These are phyloP conservation scores for Tricholaema leucomelas DNA, from an alignment of 2,113 vertebrate species.

Conservation along the genomic window DNA sequence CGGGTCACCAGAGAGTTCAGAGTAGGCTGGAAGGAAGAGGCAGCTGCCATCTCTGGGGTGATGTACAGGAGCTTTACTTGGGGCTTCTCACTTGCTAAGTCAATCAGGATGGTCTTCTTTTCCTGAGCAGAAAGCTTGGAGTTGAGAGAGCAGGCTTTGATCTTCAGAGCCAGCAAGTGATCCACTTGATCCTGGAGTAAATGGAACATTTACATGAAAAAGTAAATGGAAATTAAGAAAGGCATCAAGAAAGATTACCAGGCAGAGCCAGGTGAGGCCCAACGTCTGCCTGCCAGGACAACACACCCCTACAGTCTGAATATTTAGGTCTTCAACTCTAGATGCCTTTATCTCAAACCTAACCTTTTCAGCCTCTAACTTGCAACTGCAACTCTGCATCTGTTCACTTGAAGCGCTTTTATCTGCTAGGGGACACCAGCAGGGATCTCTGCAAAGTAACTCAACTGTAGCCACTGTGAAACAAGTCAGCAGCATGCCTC, in stretches of 20 bases:
- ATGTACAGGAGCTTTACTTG: slow-evolving; percentile 91
- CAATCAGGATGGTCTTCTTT: slow-evolving; percentile 83
- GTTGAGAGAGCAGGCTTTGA: slow-evolving; percentile 89
- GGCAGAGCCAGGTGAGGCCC: neutral
- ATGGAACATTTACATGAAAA: neutral
- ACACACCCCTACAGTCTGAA: neutral
- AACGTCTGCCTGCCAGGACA: neutral
- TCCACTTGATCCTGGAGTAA: slow-evolving; percentile 89
- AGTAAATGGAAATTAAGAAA: neutral
- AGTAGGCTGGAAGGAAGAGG: slow-evolving; percentile 87
- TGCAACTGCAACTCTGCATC: neutral
- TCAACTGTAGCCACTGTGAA: neutral
- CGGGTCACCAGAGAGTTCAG: slow-evolving; percentile 84
- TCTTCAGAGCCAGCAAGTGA: slow-evolving; percentile 85
- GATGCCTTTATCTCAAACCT: neutral
- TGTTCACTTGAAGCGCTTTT: neutral
- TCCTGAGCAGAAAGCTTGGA: slow-evolving; percentile 87
- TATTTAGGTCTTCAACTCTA: neutral
- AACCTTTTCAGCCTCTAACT: neutral
- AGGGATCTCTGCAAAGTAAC: neutral
- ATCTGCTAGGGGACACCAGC: neutral
- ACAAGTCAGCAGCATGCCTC: neutral
- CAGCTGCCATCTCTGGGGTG: slow-evolving; percentile 95
- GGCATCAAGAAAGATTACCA: neutral
- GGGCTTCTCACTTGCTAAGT: slow-evolving; percentile 84